Conservation (phyloP, 2,888 invertebrate species). For the Campopleginae sp. region DNA sequence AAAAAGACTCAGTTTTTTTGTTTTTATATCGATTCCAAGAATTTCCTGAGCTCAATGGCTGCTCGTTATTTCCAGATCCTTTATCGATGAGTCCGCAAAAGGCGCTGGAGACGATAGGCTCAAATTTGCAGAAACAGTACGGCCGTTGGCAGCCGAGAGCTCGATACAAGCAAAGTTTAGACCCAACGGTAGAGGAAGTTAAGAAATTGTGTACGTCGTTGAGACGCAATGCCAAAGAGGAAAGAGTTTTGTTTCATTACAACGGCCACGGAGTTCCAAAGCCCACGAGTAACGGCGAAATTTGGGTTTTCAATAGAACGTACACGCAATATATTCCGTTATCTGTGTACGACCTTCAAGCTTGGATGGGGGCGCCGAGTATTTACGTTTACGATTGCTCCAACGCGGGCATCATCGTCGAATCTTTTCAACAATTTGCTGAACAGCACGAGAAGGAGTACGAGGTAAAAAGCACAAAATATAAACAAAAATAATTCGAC, state of each 20-base stretch:
- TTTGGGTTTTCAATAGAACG: conserved; percentile 99
- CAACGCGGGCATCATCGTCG: conserved; percentile 98
- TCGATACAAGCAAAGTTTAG: conserved; percentile 97
- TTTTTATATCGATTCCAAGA: background rate
- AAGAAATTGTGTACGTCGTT: conserved; percentile 98
- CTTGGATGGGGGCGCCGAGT: conserved; percentile 99
- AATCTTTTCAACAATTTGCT: conserved; percentile 95
- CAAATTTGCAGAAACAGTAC: conserved; percentile 97
- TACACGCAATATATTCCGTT: conserved; percentile 99
- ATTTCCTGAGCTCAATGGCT: background rate
- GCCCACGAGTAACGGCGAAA: conserved; percentile 99
- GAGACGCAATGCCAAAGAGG: conserved; percentile 98
- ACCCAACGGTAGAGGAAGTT: conserved; percentile 99
- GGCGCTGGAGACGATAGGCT: conserved; percentile 96
- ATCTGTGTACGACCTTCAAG: conserved; percentile 98
- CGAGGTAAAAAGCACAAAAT: conserved; percentile 84
- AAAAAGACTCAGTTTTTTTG: background rate
- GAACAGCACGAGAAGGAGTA: conserved; percentile 95
- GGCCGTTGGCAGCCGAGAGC: conserved; percentile 99
- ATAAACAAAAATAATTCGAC: background rate
- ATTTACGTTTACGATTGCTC: conserved; percentile 99
- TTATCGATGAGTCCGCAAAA: conserved; percentile 94
- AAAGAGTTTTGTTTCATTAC: conserved; percentile 99
- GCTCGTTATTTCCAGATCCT: conserved; percentile 88
- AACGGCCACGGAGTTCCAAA: conserved; percentile 99